Evolutionary conservation across 1,140 invertebrate genomes (phyloP).

Genomic region (Mesaphorura yosii): DNA sequence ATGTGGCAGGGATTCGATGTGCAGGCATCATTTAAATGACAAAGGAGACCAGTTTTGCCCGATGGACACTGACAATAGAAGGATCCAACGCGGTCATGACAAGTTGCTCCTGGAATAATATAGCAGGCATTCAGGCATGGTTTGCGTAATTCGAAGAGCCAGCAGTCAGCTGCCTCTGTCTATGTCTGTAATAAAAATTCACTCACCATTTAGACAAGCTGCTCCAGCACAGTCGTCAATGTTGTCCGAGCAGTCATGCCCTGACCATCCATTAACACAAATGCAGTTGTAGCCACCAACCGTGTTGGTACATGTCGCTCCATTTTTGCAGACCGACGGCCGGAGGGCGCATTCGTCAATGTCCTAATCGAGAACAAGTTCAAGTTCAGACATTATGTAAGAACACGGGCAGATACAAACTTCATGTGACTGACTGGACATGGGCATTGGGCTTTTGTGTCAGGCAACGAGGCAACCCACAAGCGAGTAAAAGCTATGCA

Average conservation of each 20-base stretch:
- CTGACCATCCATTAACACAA: conserved; percentile 91
- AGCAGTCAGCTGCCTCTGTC: too few species aligned
- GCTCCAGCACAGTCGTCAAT: conserved; percentile 86
- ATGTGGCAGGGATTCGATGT: conserved; percentile 90
- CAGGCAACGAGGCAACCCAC: too few species aligned
- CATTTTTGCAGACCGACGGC: conserved; percentile 81
- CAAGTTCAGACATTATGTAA: neutral
- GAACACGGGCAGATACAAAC: too few species aligned
- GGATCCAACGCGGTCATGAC: conserved; percentile 83
- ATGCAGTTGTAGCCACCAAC: conserved; percentile 84
- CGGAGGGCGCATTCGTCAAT: conserved; percentile 40
- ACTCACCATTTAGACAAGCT: conserved; percentile 83
- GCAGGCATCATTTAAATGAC: conserved; percentile 92
- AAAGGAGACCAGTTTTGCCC: conserved; percentile 85
- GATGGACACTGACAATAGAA: conserved; percentile 91
- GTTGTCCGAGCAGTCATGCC: conserved; percentile 78
- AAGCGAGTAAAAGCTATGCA: too few species aligned
- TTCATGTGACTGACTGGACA: too few species aligned
- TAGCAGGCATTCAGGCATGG: neutral
- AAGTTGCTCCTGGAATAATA: conserved; percentile 54
- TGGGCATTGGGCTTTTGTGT: too few species aligned
- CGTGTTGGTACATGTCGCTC: conserved; percentile 85
- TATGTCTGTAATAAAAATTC: too few species aligned
- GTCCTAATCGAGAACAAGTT: conserved; percentile 33
- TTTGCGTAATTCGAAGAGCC: neutral